Evolutionary conservation across 2,797 vertebrate species (phyloP).

Genomic region (Anguilla anguilla): DNA sequence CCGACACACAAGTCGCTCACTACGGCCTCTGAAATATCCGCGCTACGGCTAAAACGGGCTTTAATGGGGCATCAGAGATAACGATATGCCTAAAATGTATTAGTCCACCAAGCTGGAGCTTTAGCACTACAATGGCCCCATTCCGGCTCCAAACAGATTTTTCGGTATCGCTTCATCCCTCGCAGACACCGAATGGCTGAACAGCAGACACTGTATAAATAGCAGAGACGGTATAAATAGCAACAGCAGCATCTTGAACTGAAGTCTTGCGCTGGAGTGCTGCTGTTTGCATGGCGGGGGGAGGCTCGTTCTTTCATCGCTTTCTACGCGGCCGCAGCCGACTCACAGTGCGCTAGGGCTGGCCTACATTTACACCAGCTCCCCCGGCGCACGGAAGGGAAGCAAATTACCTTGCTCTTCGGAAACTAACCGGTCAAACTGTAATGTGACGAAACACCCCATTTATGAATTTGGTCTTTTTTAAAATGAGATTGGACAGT

Average conservation of each 20-base stretch:
- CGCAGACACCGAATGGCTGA: slow-evolving; percentile 39
- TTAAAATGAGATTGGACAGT: background rate
- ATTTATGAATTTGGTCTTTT: slow-evolving; percentile 11
- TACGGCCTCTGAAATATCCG: background rate
- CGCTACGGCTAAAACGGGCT: background rate
- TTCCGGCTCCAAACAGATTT: slow-evolving; percentile 29
- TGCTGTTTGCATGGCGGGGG: slow-evolving; percentile 58
- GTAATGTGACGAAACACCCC: slow-evolving; percentile 38
- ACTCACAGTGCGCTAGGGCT: slow-evolving; percentile 67
- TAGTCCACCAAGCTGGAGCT: slow-evolving; percentile 14
- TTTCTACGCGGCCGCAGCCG: slow-evolving; percentile 63
- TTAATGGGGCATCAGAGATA: background rate
- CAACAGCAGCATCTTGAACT: slow-evolving; percentile 55
- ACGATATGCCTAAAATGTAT: background rate
- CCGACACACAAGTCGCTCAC: background rate
- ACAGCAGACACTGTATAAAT: slow-evolving; percentile 42
- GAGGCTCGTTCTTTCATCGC: slow-evolving; percentile 65
- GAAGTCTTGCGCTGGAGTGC: slow-evolving; percentile 62
- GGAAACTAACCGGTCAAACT: slow-evolving; percentile 45
- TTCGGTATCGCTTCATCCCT: slow-evolving; percentile 36
- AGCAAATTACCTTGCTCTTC: slow-evolving; percentile 41
- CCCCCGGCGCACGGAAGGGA: slow-evolving; percentile 57
- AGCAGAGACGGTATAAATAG: slow-evolving; percentile 53
- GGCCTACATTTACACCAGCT: slow-evolving; percentile 64
- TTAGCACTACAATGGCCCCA: slow-evolving; percentile 45